phyloP scores from a whole-genome alignment of 2,888 invertebrate genomes.

The Dioctria rufipes region DNA sequence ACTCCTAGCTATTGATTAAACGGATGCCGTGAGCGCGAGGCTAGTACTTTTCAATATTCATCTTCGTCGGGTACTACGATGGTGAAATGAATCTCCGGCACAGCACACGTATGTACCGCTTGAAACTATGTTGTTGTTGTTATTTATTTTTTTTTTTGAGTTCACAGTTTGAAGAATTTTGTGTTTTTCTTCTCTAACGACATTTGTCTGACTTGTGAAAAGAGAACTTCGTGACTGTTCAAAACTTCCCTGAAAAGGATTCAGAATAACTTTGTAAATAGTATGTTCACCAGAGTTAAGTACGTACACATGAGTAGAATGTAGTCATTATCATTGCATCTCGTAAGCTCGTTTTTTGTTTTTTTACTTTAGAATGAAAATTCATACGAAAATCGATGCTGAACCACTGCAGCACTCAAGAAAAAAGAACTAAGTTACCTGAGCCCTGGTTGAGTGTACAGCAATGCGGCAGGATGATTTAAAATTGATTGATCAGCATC shows the following conservation, averaged over 20 bases:
- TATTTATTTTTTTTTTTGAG: constrained; percentile 4
- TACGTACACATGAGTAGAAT: constrained; percentile 23
- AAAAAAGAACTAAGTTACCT: constrained; percentile 44
- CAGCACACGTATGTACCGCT: constrained; percentile 12
- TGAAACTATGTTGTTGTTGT: neutral
- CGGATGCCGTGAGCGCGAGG: neutral
- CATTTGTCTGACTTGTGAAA: constrained; percentile 28
- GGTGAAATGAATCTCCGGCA: constrained; percentile 12
- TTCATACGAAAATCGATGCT: constrained; percentile 46
- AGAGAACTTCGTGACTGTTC: neutral
- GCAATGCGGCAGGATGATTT: constrained; percentile 50
- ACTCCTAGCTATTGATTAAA: constrained; percentile 28
- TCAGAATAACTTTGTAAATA: constrained; percentile 35
- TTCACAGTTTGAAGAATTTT: constrained; percentile 20
- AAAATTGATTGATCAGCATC: constrained; percentile 51
- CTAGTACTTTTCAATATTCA: constrained; percentile 42
- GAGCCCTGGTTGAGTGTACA: constrained; percentile 44
- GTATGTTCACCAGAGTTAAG: constrained; percentile 18
- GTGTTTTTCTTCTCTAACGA: constrained; percentile 37
- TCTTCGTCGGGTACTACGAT: constrained; percentile 8
- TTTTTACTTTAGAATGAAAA: constrained; percentile 35
- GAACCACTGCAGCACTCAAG: constrained; percentile 55
- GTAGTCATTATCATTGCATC: constrained; percentile 36
- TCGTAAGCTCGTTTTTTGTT: constrained; percentile 24
- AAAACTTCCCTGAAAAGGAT: neutral